Evolutionary conservation across 1,140 invertebrate species (phyloP).

Genomic region (Drosophila busckii): DNA sequence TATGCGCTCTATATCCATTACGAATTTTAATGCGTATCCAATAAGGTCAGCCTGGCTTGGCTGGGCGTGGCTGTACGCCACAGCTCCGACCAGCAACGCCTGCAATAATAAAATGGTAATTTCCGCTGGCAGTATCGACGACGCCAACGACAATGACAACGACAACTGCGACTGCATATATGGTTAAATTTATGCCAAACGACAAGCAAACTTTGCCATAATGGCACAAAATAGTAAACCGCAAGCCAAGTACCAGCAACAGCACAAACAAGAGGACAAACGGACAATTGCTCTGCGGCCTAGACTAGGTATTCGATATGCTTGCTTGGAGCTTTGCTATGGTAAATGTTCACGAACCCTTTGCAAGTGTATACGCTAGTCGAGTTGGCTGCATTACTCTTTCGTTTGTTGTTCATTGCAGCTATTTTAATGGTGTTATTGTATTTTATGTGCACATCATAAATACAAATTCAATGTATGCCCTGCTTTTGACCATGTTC

Average conservation of each 20-base stretch:
- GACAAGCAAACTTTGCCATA: slow-evolving; percentile 57
- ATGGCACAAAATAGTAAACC: slow-evolving; percentile 67
- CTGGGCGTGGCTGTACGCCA: slow-evolving; percentile 9
- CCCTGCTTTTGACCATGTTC: background rate
- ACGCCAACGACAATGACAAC: slow-evolving; percentile 4
- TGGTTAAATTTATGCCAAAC: slow-evolving; percentile 70
- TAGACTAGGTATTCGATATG: no score
- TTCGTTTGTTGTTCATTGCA: slow-evolving; percentile 34
- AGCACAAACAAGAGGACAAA: slow-evolving; percentile 16
- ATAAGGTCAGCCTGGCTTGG: slow-evolving; percentile 43
- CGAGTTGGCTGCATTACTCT: no score
- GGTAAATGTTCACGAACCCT: no score
- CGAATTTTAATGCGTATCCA: slow-evolving; percentile 73
- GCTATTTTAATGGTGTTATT: slow-evolving; percentile 71
- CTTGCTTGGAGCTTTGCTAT: no score
- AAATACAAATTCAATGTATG: slow-evolving; percentile 74
- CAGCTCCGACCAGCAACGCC: slow-evolving; percentile 18
- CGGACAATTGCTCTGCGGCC: background rate
- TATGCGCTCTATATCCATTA: slow-evolving; percentile 74
- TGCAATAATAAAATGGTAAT: slow-evolving; percentile 76
- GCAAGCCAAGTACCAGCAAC: slow-evolving; percentile 37
- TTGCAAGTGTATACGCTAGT: no score
- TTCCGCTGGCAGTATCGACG: slow-evolving; percentile 57
- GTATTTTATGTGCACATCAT: slow-evolving; percentile 72
- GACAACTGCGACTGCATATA: slow-evolving; percentile 41